Conservation (phyloP, 2,113 vertebrate species). For the Menura novaehollandiae region DNA sequence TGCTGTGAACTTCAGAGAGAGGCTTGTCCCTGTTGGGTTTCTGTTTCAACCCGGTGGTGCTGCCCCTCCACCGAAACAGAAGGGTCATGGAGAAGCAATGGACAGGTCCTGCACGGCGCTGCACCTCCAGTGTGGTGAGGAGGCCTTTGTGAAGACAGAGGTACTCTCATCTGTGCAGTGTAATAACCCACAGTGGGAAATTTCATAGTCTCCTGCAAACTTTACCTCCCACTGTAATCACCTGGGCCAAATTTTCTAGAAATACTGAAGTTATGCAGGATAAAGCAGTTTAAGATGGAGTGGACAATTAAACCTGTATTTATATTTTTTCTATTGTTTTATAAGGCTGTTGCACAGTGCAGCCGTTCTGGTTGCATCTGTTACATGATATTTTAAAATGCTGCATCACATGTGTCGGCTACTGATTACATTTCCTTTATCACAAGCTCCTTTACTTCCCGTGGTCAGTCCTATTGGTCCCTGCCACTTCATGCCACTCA, state of each 20-base stretch:
- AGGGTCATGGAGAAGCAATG: not conserved
- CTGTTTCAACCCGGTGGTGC: not conserved
- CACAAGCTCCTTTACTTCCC: not conserved
- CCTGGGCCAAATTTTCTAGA: not conserved
- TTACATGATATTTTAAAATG: not conserved
- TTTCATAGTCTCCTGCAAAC: not conserved
- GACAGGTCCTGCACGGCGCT: rapidly evolving
- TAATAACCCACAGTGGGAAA: not conserved
- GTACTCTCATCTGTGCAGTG: not conserved
- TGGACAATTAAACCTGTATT: not conserved
- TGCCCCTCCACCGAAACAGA: not conserved
- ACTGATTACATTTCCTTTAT: not conserved
- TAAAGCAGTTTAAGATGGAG: not conserved
- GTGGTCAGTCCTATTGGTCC: rapidly evolving
- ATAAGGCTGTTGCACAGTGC: not conserved
- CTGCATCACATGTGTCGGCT: not conserved
- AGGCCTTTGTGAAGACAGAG: not conserved
- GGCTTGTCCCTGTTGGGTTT: not conserved
- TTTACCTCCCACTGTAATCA: not conserved
- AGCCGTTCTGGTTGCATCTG: not conserved
- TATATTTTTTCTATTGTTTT: not conserved
- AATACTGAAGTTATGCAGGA: not conserved
- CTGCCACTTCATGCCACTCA: not conserved
- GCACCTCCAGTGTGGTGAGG: rapidly evolving
- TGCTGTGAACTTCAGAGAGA: not conserved